phyloP scores from a whole-genome alignment of 2,888 invertebrate species.

The Scaptomyza reducta region DNA sequence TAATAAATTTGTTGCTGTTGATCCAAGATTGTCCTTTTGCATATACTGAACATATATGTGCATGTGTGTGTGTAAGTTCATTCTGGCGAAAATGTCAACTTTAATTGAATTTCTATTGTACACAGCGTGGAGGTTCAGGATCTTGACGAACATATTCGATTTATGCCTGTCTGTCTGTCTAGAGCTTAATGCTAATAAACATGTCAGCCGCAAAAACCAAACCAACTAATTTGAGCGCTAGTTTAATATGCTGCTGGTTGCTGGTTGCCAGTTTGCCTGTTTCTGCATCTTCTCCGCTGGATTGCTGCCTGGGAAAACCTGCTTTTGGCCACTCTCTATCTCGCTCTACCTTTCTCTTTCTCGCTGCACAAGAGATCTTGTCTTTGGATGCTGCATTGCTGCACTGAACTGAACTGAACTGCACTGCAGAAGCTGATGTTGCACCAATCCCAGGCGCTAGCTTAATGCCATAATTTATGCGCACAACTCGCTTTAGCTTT shows the following conservation, averaged over 20 bases:
- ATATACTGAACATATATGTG: no score
- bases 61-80: slow-evolving; percentile 61
- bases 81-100: slow-evolving; percentile 69
- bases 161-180: slow-evolving; percentile 51
- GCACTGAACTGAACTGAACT: slow-evolving; percentile 28
- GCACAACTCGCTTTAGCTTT: slow-evolving; percentile 60
- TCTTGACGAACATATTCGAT: slow-evolving; percentile 55
- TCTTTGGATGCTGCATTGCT: slow-evolving; percentile 51
- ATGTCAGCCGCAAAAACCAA: slow-evolving; percentile 62
- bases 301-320: slow-evolving; percentile 53
- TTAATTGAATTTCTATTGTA: slow-evolving; percentile 79
- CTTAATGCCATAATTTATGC: slow-evolving; percentile 81
- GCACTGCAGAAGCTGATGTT: slow-evolving; percentile 36
- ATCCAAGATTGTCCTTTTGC: slow-evolving; percentile 41
- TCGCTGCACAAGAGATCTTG: slow-evolving; percentile 36
- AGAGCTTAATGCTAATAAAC: slow-evolving; percentile 67
- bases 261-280: no score
- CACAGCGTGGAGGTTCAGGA: slow-evolving; percentile 15
- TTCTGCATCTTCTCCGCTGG: slow-evolving; percentile 1
- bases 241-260: slow-evolving; percentile 34
- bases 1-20: slow-evolving; percentile 68
- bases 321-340: slow-evolving; percentile 38
- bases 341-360: neutral
- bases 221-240: slow-evolving; percentile 66
- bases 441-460: slow-evolving; percentile 82